Conservation (phyloP, 2,113 vertebrate genomes). For the Semicossyphus pulcher region DNA sequence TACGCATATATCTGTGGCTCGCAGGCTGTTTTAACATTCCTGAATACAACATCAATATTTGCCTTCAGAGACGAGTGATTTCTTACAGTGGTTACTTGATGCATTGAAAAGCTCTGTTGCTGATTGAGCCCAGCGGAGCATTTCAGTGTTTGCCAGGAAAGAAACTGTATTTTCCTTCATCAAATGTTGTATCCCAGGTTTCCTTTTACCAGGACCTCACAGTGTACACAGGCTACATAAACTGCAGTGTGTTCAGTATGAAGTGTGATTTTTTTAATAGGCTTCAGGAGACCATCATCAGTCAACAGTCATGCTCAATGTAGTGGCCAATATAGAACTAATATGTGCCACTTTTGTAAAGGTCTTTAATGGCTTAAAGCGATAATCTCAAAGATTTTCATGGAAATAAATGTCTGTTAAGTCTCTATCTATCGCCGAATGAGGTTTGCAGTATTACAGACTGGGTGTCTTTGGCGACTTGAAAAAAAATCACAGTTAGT, state of each 20-base stretch:
- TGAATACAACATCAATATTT: slow-evolving; percentile 24
- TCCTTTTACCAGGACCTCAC: not conserved
- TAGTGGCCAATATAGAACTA: too few relatives aligned
- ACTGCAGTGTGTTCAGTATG: not conserved
- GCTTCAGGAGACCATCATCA: not conserved
- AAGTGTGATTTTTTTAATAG: not conserved
- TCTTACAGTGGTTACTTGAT: slow-evolving; percentile 21
- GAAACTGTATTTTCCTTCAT: not conserved
- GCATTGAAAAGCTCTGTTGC: not conserved
- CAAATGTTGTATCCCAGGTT: not conserved
- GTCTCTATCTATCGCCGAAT: too few relatives aligned
- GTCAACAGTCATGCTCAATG: too few relatives aligned
- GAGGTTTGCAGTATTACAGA: too few relatives aligned
- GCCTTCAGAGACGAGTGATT: not conserved
- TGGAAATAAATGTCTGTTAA: too few relatives aligned
- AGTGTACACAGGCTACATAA: too few relatives aligned
- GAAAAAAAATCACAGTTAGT: too few relatives aligned
- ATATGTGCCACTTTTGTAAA: too few relatives aligned
- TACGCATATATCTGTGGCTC: slow-evolving; percentile 26
- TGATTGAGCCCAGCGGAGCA: slow-evolving; percentile 20
- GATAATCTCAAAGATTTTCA: too few relatives aligned
- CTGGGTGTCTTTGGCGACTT: too few relatives aligned
- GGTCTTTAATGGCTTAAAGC: too few relatives aligned
- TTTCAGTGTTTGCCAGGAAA: not conserved
- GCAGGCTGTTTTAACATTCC: slow-evolving; percentile 6